Conservation (phyloP, 1,140 invertebrate species). For the Heterodera carotae region DNA sequence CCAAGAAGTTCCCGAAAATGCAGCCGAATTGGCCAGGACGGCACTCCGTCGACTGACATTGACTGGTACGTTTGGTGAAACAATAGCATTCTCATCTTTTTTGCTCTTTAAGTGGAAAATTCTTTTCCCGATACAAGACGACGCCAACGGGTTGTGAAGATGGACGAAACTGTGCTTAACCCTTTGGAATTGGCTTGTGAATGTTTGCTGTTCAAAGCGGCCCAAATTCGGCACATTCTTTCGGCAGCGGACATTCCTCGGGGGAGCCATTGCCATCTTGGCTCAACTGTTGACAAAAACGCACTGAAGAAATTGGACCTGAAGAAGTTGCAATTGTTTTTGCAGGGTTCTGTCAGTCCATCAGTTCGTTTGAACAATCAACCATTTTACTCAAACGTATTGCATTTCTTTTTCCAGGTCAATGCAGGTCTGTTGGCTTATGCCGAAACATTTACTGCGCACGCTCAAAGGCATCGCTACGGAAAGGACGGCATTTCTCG, state of each 20-base stretch:
- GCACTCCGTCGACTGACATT: constrained; percentile 47
- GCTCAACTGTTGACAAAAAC: constrained; percentile 27
- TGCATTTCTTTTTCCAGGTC: constrained; percentile 32
- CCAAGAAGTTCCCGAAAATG: constrained; percentile 34
- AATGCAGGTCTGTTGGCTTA: constrained; percentile 53
- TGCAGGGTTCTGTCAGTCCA: constrained; percentile 54
- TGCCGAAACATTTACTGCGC: constrained; percentile 53
- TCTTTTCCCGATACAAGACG: constrained; percentile 47
- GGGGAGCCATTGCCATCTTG: constrained; percentile 12
- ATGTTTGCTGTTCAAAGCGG: constrained; percentile 43
- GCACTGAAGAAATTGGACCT: constrained; percentile 42
- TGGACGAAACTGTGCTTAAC: constrained; percentile 38
- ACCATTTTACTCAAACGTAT: neutral
- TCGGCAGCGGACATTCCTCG: constrained; percentile 46
- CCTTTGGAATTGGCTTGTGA: constrained; percentile 54
- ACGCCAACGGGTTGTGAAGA: constrained; percentile 41
- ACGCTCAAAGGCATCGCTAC: constrained; percentile 42
- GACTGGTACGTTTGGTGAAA: constrained; percentile 33
- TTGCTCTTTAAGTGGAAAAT: constrained; percentile 52
- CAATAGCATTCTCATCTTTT: neutral
- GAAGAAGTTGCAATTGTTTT: constrained; percentile 51
- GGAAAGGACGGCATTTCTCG: constrained; percentile 44
- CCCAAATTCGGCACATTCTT: constrained; percentile 51
- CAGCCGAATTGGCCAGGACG: constrained; percentile 48
- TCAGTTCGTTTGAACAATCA: constrained; percentile 44